Conservation (phyloP, 2,113 vertebrate genomes). For the Baryphthengus martii region DNA sequence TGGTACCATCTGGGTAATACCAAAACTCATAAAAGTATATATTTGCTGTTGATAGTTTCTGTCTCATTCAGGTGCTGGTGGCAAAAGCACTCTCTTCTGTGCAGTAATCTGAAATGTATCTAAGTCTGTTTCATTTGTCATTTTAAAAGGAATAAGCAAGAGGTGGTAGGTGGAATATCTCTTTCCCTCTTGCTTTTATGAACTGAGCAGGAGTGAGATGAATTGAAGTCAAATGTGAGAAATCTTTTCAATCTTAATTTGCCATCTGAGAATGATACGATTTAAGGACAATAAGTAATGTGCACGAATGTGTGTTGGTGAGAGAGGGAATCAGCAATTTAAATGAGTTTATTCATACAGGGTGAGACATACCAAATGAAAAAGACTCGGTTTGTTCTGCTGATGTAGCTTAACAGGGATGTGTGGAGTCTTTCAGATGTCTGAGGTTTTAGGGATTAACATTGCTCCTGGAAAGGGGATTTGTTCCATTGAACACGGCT, state of each 20-base stretch:
- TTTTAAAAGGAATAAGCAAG: background rate
- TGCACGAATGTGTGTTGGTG: accelerated
- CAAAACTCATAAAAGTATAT: background rate
- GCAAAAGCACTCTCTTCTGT: background rate
- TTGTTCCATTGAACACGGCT: background rate
- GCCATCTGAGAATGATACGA: background rate
- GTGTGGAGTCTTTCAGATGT: background rate
- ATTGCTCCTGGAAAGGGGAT: background rate
- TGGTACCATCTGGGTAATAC: background rate
- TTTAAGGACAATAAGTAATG: background rate
- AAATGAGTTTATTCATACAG: background rate
- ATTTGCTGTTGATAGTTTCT: background rate
- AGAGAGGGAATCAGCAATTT: background rate
- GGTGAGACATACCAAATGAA: background rate
- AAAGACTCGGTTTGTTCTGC: background rate
- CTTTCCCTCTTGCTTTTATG: background rate
- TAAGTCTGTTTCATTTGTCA: background rate
- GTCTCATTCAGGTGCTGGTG: background rate
- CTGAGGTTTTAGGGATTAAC: background rate
- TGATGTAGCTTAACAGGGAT: background rate
- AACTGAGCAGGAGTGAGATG: background rate
- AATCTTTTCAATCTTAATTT: slow-evolving; percentile 36
- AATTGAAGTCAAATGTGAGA: background rate
- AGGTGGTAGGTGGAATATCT: background rate
- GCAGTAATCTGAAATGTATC: background rate